Evolutionary conservation across 2,797 vertebrate genomes (phyloP), one percentile per base, ranked within the genome.

Genomic region (Lindbergichthys nudifrons): DNA sequence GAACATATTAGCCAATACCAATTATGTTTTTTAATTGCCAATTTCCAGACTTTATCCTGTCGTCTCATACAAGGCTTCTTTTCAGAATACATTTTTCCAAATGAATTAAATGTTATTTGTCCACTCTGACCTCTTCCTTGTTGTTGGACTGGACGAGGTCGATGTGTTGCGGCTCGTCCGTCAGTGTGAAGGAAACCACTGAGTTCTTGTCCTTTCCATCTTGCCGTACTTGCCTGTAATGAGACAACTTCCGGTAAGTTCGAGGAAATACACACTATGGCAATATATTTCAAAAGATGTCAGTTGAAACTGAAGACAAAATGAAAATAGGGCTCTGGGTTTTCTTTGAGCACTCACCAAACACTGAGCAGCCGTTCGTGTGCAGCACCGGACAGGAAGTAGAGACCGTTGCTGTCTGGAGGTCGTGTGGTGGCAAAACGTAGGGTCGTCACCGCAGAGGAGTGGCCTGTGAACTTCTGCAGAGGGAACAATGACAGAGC

Each of bases 381-480:
- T 10, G 96, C 91, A 3, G 98, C 97, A 53, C 97, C 97, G 23
- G 98, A 99, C 74, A 99, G 92, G 93, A 99, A 99, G 78, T 99
- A 99, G 50, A 99, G 95, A 10, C 97, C 96, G 30, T 97, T 96
- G 87, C 97, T 95, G 82, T 95, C 96, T 1, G 96, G 92, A 50
- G 97, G 95, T 83, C 96, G 93, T 1, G 96, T 90, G 63, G 96
- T 97, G 76, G 96, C 96, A 77, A 99, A 99, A 84, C 89, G 90
- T 86, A 99, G 95, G 66, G 95, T 97, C 73, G 97, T 97, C 89
- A 99, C 96, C 57, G 96, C 94, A 0, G 97, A 96, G 15, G 97
- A 96, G 77, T 99, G 98, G 68, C 98, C 98, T 69, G 98, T 99
- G 94, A 99, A 99, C 93, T 96, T 96, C 98, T 99, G 82, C 2